phyloP scores from a whole-genome alignment of 1,140 invertebrate genomes.

The Heliconius melpomene region DNA sequence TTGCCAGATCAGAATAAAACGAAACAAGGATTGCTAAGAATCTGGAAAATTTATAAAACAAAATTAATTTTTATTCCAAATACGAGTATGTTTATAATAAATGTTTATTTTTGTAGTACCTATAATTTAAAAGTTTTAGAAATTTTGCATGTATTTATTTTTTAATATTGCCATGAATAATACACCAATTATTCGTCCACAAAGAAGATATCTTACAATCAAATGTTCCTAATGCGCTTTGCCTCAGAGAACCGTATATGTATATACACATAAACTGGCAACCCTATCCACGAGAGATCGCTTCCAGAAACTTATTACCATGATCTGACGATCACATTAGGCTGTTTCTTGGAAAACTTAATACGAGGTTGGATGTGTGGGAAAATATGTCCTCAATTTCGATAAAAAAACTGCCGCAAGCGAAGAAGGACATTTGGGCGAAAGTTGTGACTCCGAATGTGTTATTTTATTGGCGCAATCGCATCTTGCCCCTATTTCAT shows the following conservation, averaged over 20 bases:
- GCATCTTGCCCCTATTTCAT: not conserved
- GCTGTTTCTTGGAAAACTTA: slow-evolving; percentile 43
- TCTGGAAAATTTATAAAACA: not conserved
- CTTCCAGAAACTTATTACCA: slow-evolving; percentile 49
- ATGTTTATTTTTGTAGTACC: not conserved
- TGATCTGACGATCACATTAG: slow-evolving; percentile 45
- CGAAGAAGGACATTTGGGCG: not conserved
- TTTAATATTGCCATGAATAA: not conserved
- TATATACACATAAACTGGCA: slow-evolving; percentile 3
- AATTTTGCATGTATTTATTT: not conserved
- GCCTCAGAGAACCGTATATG: not conserved
- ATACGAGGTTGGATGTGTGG: slow-evolving; percentile 33
- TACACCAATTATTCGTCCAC: not conserved
- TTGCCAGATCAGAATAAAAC: not conserved
- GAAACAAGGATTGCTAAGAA: not conserved
- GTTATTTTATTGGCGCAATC: slow-evolving; percentile 28
- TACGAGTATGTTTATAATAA: too few species aligned
- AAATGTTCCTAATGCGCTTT: not conserved
- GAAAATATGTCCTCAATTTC: slow-evolving; percentile 35
- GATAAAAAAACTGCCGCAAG: slow-evolving; percentile 29
- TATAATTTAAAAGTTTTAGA: not conserved
- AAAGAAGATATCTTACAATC: not conserved
- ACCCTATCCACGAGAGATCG: slow-evolving; percentile 18
- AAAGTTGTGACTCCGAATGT: slow-evolving; percentile 27
- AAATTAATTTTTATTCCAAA: too few species aligned